phyloP scores from a whole-genome alignment of 2,113 vertebrate genomes.

The Hiodon tergisus region DNA sequence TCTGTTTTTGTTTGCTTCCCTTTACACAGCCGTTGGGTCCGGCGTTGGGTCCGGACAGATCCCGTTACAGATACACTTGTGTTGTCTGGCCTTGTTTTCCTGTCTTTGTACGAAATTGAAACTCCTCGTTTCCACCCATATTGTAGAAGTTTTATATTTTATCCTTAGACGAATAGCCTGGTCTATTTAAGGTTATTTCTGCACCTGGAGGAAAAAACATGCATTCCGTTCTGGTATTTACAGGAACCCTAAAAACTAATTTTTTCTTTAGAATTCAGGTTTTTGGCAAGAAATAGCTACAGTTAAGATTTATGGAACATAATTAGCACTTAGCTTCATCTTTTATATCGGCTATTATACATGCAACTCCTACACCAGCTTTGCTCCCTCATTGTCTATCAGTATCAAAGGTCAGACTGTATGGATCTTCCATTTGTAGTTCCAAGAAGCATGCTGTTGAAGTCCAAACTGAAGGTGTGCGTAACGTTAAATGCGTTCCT shows the following conservation, averaged over 20 bases:
- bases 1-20: background rate
- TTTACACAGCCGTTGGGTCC: background rate
- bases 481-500: background rate
- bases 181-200: constrained; percentile 3
- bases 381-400: constrained; percentile 10
- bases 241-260: background rate
- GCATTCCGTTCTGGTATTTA: constrained; percentile 67
- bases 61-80: constrained; percentile 68
- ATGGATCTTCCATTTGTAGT: background rate
- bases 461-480: background rate
- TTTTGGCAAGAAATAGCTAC: background rate
- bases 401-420: background rate
- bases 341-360: background rate
- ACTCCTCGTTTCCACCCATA: constrained; percentile 44
- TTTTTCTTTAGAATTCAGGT: background rate
- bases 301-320: too few relatives aligned
- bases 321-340: background rate
- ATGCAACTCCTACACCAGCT: constrained; percentile 2
- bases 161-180: background rate
- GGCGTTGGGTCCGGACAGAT: constrained; percentile 23
- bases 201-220: constrained; percentile 51
- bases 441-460: background rate
- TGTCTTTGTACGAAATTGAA: constrained; percentile 39
- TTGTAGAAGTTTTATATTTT: constrained; percentile 69
- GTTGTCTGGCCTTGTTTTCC: constrained; percentile 35